Base-by-base conservation (phyloP, 2,113 vertebrate genomes). In the Crotophaga sulcirostris region DNA sequence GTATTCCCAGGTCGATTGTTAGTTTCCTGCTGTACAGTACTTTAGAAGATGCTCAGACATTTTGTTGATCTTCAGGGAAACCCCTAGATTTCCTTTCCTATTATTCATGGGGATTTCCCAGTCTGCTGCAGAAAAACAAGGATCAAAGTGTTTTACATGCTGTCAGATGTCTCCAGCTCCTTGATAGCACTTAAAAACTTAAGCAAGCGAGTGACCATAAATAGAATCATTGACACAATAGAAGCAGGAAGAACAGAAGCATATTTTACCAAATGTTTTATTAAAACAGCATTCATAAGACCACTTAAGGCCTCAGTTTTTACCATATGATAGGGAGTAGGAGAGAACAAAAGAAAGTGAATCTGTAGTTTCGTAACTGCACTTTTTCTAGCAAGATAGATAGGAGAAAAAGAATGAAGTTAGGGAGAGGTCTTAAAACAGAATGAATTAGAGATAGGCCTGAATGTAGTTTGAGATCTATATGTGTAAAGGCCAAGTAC, bases 21-120 rank as follows among this genome's bases (percentile, higher is more conserved):
- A 72, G 23, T 42, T 19, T 87, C 24, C 31, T 56, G 76, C 56
- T 75, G 26, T 15, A 25, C 16, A 73, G 19, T 17, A 17, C 74
- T 95, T 95, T 69, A 29, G 51, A 90, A 86, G 74, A 62, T 74
- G 73, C 34, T 81, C 68, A 73, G 76, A 47, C 14, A 6, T 23
- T 20, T 40, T 76, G 83, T 17, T 78, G 84, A 69, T 90, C 45
- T 62, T 91, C 75, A 92, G 95, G 93, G 97, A 95, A 98, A 93
- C 78, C 95, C 97, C 97, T 96, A 94, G 76, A 93, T 84, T 97
- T 93, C 93, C 91, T 38, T 94, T 76, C n/a, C 60, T 81, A 33
- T 85, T 97, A 75, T 94, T 97, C 97, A 95, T 38, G 92, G 95
- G 97, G 87, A 82, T 95, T 97, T 96, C 95, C 96, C 92, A 76